A percentile compares a stretch with the other conserved stretches of the same genome.
Evolutionary conservation across 1,140 invertebrate genomes (phyloP).

Genomic region (Drosophila mauritiana): DNA sequence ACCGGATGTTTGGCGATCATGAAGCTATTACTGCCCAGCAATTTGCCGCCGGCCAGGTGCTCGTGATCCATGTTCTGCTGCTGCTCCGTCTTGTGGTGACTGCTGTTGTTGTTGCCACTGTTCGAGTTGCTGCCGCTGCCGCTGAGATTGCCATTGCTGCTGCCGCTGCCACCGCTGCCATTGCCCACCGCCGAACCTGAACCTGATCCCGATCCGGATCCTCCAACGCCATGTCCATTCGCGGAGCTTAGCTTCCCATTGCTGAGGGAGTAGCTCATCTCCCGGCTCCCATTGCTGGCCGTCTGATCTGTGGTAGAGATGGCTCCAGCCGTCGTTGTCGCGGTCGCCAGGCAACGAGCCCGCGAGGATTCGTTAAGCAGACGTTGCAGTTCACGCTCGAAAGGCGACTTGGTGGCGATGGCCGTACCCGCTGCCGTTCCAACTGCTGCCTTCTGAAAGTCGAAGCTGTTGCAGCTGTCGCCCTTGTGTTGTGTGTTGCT

Average conservation of each 20-base stretch:
- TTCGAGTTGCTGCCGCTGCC: conserved; percentile 81
- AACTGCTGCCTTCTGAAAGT: conserved; percentile 84
- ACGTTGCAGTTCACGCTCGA: conserved; percentile 90
- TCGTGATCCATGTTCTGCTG: conserved; percentile 65
- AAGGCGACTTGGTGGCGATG: conserved; percentile 85
- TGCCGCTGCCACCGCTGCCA: conserved; percentile 49
- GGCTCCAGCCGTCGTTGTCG: conserved; percentile 8
- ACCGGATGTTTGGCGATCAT: conserved; percentile 84
- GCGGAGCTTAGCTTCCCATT: conserved; percentile 73
- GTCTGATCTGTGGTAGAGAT: conserved; percentile 54
- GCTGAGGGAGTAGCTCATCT: conserved; percentile 40
- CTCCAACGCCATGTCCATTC: conserved; percentile 40
- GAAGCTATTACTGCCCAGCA: conserved; percentile 78
- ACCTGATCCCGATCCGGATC: conserved; percentile 15
- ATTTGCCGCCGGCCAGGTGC: conserved; percentile 40
- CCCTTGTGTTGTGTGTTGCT: conserved; percentile 85
- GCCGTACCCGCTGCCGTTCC: conserved; percentile 3
- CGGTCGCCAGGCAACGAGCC: conserved; percentile 51
- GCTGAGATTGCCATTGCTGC: conserved; percentile 78
- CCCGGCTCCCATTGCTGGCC: conserved; percentile 73
- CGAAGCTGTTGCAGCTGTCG: conserved; percentile 88
- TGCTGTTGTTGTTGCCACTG: conserved; percentile 75
- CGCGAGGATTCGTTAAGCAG: conserved; percentile 87
- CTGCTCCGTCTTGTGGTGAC: conserved; percentile 57
- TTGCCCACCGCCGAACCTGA: conserved; percentile 14